phyloP scores from a whole-genome alignment of 2,113 vertebrate genomes.

The Grus americana region DNA sequence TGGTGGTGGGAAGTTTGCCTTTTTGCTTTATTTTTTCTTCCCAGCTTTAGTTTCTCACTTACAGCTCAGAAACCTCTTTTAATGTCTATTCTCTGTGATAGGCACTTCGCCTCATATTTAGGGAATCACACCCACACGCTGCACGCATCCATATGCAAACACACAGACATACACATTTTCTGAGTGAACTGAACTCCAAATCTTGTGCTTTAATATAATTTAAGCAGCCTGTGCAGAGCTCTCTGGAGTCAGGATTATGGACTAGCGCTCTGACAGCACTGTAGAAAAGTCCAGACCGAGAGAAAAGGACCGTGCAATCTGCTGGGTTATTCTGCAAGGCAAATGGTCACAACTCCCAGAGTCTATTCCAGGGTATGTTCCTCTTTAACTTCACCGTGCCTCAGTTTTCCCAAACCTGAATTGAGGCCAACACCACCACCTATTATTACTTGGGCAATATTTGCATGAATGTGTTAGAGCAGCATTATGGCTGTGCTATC shows the following conservation, averaged over 20 bases:
- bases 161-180: background rate
- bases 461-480: background rate
- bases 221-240: background rate
- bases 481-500: accelerated
- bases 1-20: background rate
- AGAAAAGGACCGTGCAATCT: background rate
- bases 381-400: background rate
- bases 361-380: background rate
- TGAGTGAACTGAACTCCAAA: background rate
- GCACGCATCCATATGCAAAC: slow-evolving; percentile 23
- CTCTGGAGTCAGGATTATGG: background rate
- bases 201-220: background rate
- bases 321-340: background rate
- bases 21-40: background rate
- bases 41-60: slow-evolving; percentile 53
- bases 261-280: background rate
- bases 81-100: slow-evolving; percentile 43
- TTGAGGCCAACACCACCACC: background rate
- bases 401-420: background rate
- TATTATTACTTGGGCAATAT: background rate
- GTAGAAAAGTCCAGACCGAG: background rate
- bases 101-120: slow-evolving; percentile 33
- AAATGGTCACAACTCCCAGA: background rate
- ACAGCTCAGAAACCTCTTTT: slow-evolving; percentile 57
- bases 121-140: slow-evolving; percentile 29